A percentile compares a stretch with the other conserved stretches of the same genome.
Evolutionary conservation across 2,797 vertebrate genomes (phyloP).

Genomic region (Pseudotriccus pelzelni): DNA sequence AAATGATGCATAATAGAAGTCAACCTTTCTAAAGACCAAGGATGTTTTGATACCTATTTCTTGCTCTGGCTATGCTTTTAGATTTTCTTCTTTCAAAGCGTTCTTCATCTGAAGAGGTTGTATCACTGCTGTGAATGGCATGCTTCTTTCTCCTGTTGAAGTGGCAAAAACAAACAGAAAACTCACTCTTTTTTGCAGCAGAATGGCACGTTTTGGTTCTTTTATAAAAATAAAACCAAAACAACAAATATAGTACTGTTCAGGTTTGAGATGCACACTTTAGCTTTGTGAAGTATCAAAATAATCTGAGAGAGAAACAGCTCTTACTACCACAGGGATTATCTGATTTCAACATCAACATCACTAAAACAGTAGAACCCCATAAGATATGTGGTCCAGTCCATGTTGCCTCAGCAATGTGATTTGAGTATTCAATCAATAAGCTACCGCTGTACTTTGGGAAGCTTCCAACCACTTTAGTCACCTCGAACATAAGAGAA

Average conservation of each 20-base stretch:
- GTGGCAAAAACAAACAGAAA: slow-evolving; percentile 17
- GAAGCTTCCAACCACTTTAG: not conserved
- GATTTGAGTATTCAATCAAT: not conserved
- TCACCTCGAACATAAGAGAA: not conserved
- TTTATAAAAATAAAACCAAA: not conserved
- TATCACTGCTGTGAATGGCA: slow-evolving; percentile 99
- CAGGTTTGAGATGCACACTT: not conserved
- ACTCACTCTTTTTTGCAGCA: not conserved
- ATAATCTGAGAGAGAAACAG: not conserved
- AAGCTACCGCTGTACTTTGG: not conserved
- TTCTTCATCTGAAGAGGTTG: slow-evolving; percentile 97
- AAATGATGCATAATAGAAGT: not conserved
- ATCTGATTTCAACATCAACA: not conserved
- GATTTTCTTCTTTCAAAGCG: slow-evolving; percentile 97
- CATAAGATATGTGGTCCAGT: rapidly evolving
- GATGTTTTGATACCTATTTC: slow-evolving; percentile 85
- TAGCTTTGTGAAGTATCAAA: not conserved
- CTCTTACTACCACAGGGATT: not conserved
- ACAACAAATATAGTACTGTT: not conserved
- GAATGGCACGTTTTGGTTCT: not conserved
- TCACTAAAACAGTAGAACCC: not conserved
- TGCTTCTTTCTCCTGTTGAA: slow-evolving; percentile 94
- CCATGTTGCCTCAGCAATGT: not conserved
- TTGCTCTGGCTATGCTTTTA: slow-evolving; percentile 96
- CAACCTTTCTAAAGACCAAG: not conserved